Evolutionary conservation across 2,888 invertebrate genomes (phyloP), one percentile per base, ranked within the genome.

Genomic region (Drosophila fulvimacula): DNA sequence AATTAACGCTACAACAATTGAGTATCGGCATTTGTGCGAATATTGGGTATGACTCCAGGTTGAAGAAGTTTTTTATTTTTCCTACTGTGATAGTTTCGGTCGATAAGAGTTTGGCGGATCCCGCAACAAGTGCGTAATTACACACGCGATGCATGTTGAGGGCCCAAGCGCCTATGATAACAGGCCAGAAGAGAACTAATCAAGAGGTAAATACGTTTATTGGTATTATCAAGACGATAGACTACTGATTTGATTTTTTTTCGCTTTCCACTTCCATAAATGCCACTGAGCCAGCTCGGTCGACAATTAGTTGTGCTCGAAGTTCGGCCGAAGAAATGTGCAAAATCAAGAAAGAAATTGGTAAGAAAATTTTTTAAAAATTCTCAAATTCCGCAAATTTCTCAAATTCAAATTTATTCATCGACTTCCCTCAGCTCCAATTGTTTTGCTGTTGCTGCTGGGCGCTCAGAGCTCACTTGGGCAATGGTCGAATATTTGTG

Each of bases 221-320:
- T 78, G 69, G 80, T 76, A 80, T 80, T 79, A 83, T 86, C 86
- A 86, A 72, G 63, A 44, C 77, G 81, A 83, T 86, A 79, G 86
- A 72, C 69, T 73, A 72, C 75, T 72, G 77, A 83, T 83, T 83
- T 65, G 56, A 49, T 51, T 56, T 59, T 36, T 61, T 17, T 36
- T 61, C 11, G 11, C n/a, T 48, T 62, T 63, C 39, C 62, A 63
- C 19, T 65, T 38, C 66, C 74, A 81, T 81, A 83, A 86, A 83
- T 70, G 77, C 65, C 57, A 27, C 52, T 38, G 52, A 44, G 42
- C 49, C 15, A 63, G 24, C 41, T 24, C 39, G 24, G 15, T 27
- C 38, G 30, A 38, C 52, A 57, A 58, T 67, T 81, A 81, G 81
- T 81, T 57, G 73, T 41, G 57, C 19, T 67, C 57, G 69, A 71